Conservation (phyloP, 2,888 invertebrate species). For the Eilema griseolum region DNA sequence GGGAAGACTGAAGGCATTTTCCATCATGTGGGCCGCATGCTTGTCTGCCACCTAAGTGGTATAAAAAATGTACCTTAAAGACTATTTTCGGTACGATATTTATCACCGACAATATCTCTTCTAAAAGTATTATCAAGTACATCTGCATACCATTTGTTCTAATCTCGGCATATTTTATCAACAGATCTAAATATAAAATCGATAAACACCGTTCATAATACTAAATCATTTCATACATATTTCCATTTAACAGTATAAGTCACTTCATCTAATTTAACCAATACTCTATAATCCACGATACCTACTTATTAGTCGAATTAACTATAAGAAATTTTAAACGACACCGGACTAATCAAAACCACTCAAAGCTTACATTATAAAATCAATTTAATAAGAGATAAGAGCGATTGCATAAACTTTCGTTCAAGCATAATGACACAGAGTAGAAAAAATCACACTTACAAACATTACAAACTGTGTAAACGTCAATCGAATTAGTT, state of each 20-base stretch:
- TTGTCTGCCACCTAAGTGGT: too few species aligned
- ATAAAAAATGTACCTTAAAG: background rate
- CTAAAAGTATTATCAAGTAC: slow-evolving; percentile 18
- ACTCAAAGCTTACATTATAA: slow-evolving; percentile 59
- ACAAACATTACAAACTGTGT: slow-evolving; percentile 19
- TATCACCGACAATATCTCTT: slow-evolving; percentile 12
- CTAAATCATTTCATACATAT: slow-evolving; percentile 38
- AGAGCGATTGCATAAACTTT: slow-evolving; percentile 60
- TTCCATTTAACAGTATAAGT: slow-evolving; percentile 40
- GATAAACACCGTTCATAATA: slow-evolving; percentile 32
- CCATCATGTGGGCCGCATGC: too few species aligned
- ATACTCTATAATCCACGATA: slow-evolving; percentile 42
- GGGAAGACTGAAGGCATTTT: too few species aligned
- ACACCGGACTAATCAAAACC: slow-evolving; percentile 55
- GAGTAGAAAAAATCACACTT: slow-evolving; percentile 22
- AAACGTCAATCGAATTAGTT: slow-evolving; percentile 8
- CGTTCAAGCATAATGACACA: slow-evolving; percentile 37
- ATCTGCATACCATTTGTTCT: slow-evolving; percentile 27
- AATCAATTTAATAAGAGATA: slow-evolving; percentile 61
- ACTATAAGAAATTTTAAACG: slow-evolving; percentile 49
- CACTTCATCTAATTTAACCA: slow-evolving; percentile 40
- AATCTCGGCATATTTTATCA: slow-evolving; percentile 32
- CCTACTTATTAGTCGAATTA: slow-evolving; percentile 53
- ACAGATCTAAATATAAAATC: slow-evolving; percentile 41
- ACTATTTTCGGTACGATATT: slow-evolving; percentile 3